These are phyloP conservation scores for Plutomurus gul DNA, from an alignment of 1,140 invertebrate species.

Conservation along the genomic window DNA sequence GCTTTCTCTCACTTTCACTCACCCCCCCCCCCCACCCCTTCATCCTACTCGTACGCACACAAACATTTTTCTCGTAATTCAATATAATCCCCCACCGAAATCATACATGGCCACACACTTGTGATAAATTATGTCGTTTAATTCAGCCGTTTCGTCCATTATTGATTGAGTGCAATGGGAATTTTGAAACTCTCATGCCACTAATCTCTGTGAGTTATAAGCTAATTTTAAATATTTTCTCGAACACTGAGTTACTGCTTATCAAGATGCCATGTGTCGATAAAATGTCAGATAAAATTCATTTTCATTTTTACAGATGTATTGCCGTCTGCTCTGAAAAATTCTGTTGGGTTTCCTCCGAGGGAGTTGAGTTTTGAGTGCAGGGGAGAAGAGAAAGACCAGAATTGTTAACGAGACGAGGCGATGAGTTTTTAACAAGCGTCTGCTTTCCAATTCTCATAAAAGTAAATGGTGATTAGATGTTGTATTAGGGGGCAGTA, in stretches of 20 bases:
- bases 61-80: background rate
- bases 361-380: background rate
- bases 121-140: conserved; percentile 6
- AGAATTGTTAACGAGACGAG: background rate
- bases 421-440: background rate
- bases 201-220: background rate
- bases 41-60: no score
- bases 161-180: background rate
- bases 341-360: background rate
- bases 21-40: no score
- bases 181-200: background rate
- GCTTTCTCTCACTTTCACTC: no score
- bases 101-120: background rate
- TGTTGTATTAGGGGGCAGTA: no score
- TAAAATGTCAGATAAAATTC: background rate
- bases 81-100: background rate
- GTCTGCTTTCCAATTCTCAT: background rate
- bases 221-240: background rate
- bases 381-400: background rate
- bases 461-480: background rate
- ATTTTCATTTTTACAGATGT: background rate
- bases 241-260: background rate
- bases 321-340: background rate
- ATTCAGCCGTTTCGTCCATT: background rate
- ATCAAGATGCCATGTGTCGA: background rate